Base-by-base conservation (phyloP, 1,140 invertebrate genomes). In the Zelostemma sp. region DNA sequence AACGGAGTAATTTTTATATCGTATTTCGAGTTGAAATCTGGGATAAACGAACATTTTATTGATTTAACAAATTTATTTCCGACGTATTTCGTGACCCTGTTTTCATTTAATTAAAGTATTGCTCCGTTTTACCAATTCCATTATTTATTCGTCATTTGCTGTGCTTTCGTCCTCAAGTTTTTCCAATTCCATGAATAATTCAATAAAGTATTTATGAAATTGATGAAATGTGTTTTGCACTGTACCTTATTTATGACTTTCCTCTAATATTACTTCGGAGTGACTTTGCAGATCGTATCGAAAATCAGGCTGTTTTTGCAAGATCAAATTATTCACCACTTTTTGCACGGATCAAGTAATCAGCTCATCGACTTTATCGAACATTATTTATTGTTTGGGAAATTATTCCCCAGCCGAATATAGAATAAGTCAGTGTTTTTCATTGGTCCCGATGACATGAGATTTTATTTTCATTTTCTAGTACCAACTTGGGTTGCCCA, bases 401-500 rank as follows among this genome's bases (percentile, higher is more conserved):
- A 3, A 8, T 25, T 3, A 25, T 8, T 28, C 25, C 3, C 8
- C 25, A 3, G 25, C 8, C 8, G 25, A 8, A 8, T 3, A 28
- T 28, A 8, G 14, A 31, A 41, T 84, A 48, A 33, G 59, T 18
- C 12, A 45, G 49, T n/a, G 18, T 47, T 16, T n/a, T 40, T 53
- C 6, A 40, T 56, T 47, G 8, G 21, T 51, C 18, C 33, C 12
- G 40, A 43, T 40, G 12, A 12, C 38, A 14, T 14, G 11, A 25
- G 54, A 57, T 57, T 1, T 9, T 33, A 41, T 41, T 28, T 46
- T 33, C n/a, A 38, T 51, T 55, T 90, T 90, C 49, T 82, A 94
- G 92, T 93, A 92, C 76, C 91, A 93, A 78, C 82, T 94, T 31
- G 91, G 93, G 76, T 81, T 94, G 58, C 93, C 93, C 4, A 91